Base-by-base conservation (phyloP, 1,140 invertebrate species). In the Medauroidea extradentata region DNA sequence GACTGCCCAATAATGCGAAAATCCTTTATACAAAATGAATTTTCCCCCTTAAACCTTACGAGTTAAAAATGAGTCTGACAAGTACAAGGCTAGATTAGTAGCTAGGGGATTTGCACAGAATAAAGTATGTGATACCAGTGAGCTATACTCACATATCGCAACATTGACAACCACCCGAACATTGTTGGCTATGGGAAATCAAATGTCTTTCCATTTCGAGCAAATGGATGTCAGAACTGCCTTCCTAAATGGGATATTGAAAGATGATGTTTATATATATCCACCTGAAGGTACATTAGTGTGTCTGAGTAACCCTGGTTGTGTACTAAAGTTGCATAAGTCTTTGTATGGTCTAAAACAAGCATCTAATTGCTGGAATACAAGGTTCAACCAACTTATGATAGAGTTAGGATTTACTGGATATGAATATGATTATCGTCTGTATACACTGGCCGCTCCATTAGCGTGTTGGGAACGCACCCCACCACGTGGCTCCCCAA, bases 261-360 rank as follows among this genome's bases (percentile, higher is more conserved):
- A 46, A 46, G 43, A 46, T 19, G n/a, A 46, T 46, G 21, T 46
- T 5, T 46, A 46, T n/a, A 46, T 46, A 7, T 19, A 46, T 46
- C 43, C 16, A 14, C 43, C 43, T 19, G 43, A 46, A 46, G 43
- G 43, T 4, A 34, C 11, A n/a, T 46, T 46, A 19, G 43, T 46
- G 43, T n/a, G n/a, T n/a, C n/a, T n/a, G n/a, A 8, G 5, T 19
- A n/a, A 19, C 16, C 16, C 46, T 72, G n/a, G 75, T 80, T 5
- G 19, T 42, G 61, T 41, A 41, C 50, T 18, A 14, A 55, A 41
- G 38, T 25, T 58, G 1, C n/a, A 60, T 16, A 53, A 50, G 23
- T 19, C 48, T 18, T 25, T 62, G 13, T 62, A 60, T 44, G 57
- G 61, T 1, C 23, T 62, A 2, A 62, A 60, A 50, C 57, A 60